A percentile compares a stretch with the other conserved stretches of the same genome.
phyloP scores from a whole-genome alignment of 2,888 invertebrate genomes.

The Cosmia trapezina region DNA sequence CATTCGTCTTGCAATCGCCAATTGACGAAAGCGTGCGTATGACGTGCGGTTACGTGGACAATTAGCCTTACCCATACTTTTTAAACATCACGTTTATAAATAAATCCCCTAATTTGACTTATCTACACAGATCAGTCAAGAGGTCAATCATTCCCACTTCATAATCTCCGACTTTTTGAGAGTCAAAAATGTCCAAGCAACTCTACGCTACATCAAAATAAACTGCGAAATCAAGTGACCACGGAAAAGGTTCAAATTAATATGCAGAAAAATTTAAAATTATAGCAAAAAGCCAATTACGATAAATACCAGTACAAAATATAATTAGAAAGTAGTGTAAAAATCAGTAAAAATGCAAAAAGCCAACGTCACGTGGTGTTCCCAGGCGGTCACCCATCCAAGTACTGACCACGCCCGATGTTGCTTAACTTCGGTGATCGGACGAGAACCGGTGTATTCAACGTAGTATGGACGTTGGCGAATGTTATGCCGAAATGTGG shows the following conservation, averaged over 20 bases:
- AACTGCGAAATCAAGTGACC: background rate
- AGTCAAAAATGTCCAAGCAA: background rate
- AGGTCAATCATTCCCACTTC: background rate
- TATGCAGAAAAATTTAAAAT: background rate
- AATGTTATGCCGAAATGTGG: rapidly evolving
- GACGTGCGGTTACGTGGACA: too few relatives aligned
- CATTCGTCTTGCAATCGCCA: too few relatives aligned
- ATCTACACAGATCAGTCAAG: background rate
- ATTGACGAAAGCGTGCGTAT: too few relatives aligned
- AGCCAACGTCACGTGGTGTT: conserved; percentile 75
- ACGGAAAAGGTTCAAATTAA: background rate
- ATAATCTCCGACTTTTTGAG: background rate
- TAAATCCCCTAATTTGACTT: too few relatives aligned
- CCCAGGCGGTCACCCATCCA: conserved; percentile 87
- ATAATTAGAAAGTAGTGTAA: too few relatives aligned
- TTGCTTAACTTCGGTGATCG: conserved; percentile 87
- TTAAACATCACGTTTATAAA: too few relatives aligned
- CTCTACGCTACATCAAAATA: background rate
- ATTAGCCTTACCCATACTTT: too few relatives aligned
- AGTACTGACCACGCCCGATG: conserved; percentile 85
- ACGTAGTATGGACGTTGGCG: conserved; percentile 62
- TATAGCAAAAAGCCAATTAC: too few relatives aligned
- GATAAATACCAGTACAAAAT: background rate
- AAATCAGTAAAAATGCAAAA: conserved; percentile 39
- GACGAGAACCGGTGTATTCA: conserved; percentile 87